Evolutionary conservation across 2,888 invertebrate species (phyloP).

Genomic region (Drosophila incognita): DNA sequence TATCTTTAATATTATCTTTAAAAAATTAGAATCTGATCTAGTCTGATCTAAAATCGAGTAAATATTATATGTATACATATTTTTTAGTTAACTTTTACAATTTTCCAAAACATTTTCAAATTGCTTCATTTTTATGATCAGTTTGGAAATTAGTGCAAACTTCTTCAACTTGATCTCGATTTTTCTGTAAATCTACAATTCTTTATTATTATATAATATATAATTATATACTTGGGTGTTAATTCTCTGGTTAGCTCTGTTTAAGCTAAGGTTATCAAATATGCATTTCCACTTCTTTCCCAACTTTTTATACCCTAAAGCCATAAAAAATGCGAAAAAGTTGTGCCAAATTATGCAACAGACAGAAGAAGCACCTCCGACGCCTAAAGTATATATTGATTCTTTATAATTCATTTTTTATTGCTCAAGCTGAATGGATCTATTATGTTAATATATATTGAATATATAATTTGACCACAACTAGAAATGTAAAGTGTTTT

Average conservation of each 20-base stretch:
- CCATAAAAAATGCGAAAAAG: not conserved
- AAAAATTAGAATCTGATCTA: no score
- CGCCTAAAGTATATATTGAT: not conserved
- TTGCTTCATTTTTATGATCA: fast-evolving
- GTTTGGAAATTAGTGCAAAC: not conserved
- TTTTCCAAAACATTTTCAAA: not conserved
- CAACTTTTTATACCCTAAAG: not conserved
- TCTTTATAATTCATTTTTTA: not conserved
- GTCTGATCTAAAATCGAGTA: no score
- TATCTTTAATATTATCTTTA: no score
- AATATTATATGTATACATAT: no score
- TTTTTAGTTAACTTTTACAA: not conserved
- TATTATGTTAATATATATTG: not conserved
- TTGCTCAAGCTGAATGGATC: not conserved
- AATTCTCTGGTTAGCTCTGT: not conserved
- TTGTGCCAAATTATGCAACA: not conserved
- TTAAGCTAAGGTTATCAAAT: not conserved
- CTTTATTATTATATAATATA: not conserved
- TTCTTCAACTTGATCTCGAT: not conserved
- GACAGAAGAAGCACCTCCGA: not conserved
- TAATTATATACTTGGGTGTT: not conserved
- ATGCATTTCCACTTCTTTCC: not conserved
- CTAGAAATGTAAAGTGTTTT: not conserved
- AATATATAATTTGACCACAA: not conserved
- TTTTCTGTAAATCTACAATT: not conserved